Conservation (phyloP, 1,140 invertebrate species). For the Pygmarrhopalites habei region DNA sequence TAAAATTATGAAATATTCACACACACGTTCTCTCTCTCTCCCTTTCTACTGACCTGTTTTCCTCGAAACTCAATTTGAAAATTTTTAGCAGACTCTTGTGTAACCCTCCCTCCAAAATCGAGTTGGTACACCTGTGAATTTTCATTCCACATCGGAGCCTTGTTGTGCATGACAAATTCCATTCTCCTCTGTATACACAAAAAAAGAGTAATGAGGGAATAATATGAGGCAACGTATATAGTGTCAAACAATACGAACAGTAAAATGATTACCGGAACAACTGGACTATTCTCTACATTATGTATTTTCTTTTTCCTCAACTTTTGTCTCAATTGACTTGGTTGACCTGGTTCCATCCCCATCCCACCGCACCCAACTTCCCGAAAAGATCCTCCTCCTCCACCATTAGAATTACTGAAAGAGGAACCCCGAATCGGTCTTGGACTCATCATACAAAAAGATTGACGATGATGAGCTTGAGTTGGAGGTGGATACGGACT, state of each 20-base stretch:
- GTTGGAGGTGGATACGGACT: neutral
- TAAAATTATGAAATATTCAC: too few species aligned
- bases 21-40: neutral
- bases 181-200: too few species aligned
- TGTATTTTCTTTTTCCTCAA: slow-evolving; percentile 38
- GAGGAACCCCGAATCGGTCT: too few species aligned
- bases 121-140: slow-evolving; percentile 97
- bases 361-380: too few species aligned
- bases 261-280: too few species aligned
- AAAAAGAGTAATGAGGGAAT: too few species aligned
- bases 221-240: too few species aligned
- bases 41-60: slow-evolving; percentile 68
- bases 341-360: slow-evolving; percentile 59
- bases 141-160: slow-evolving; percentile 99
- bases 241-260: too few species aligned
- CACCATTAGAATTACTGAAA: too few species aligned
- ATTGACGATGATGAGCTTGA: too few species aligned
- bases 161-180: slow-evolving; percentile 95
- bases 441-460: too few species aligned
- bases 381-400: too few species aligned
- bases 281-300: slow-evolving; percentile 42
- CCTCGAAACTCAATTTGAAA: slow-evolving; percentile 97
- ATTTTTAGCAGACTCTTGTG: slow-evolving; percentile 98
- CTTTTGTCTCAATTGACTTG: slow-evolving; percentile 87
- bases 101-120: slow-evolving; percentile 98